Base-by-base conservation (phyloP, 1,140 invertebrate genomes). In the Anoplolepis gracilipes region DNA sequence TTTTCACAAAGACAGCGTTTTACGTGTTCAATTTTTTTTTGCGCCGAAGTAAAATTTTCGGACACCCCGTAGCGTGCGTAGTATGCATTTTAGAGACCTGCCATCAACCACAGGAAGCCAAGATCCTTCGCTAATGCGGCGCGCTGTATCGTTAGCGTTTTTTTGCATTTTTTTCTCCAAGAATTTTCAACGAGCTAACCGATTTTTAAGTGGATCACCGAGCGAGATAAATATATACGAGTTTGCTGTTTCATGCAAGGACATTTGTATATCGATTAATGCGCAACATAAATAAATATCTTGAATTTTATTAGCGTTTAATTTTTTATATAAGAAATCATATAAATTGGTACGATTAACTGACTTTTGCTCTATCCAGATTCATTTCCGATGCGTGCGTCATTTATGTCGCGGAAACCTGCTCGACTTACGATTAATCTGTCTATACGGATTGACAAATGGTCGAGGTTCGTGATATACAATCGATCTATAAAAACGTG, bases 41-140 rank as follows among this genome's bases (percentile, higher is more conserved):
- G 33, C n/a, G 28, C 7, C 4, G 36, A 5, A 19, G 65, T 36
- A 13, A 36, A 82, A 22, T 82, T 73, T 82, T 73, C 13, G 36
- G 78, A 82, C 78, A 82, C 78, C 78, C 78, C 28, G n/a, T 82
- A 73, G 78, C 67, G 25, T 10, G 36, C 67, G 78, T 73, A 72
- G 72, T 82, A 82, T 10, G 70, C 78, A 82, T 73, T 81, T n/a
- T 82, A 46, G 78, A 82, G 65, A 72, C 22, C 36, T 39, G 67
- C 78, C 78, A 73, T 82, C 28, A 39, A 46, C 67, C 67, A 10
- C 78, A 73, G 78, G 67, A 82, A 82, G 78, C 55, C 78, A 7
- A 82, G 78, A 73, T 59, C 30, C 67, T 33, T n/a, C 78, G 8
- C 67, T 82, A 73, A 82, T 69, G 65, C 65, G 78, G n/a, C 67